Conservation (phyloP, 2,888 invertebrate genomes). For the Caprella mutica region DNA sequence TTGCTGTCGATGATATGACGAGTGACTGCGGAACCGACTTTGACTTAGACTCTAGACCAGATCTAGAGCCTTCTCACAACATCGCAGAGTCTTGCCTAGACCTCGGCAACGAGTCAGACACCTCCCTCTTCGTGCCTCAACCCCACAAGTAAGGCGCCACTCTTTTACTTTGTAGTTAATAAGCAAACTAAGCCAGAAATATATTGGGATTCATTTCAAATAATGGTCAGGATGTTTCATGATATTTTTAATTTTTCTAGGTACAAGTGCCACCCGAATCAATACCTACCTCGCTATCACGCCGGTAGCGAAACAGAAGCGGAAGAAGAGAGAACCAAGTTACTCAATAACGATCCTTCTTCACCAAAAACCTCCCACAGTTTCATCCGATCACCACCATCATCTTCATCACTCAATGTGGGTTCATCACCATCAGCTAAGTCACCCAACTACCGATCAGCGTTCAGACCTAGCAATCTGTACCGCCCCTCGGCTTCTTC, state of each 20-base stretch:
- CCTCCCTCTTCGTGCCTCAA: constrained; percentile 31
- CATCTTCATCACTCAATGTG: too few relatives aligned
- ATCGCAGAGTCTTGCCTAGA: constrained; percentile 23
- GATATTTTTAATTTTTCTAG: constrained; percentile 4
- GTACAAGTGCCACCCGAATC: constrained; percentile 55
- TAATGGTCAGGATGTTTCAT: background rate
- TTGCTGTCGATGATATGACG: constrained; percentile 51
- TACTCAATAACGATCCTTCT: constrained; percentile 19
- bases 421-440: too few relatives aligned
- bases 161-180: background rate
- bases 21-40: constrained; percentile 51
- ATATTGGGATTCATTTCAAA: background rate
- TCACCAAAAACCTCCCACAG: background rate
- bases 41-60: constrained; percentile 37
- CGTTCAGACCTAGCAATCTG: too few relatives aligned
- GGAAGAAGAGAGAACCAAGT: constrained; percentile 35
- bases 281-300: constrained; percentile 61
- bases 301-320: constrained; percentile 39
- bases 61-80: constrained; percentile 27
- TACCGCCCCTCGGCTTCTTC: too few relatives aligned
- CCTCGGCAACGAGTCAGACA: constrained; percentile 29
- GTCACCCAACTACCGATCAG: too few relatives aligned
- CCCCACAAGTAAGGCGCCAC: constrained; percentile 26
- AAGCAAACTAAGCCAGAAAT: background rate
- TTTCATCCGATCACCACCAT: background rate